Conservation (phyloP, 2,113 vertebrate genomes). For the Poeciliopsis turrubarensis region DNA sequence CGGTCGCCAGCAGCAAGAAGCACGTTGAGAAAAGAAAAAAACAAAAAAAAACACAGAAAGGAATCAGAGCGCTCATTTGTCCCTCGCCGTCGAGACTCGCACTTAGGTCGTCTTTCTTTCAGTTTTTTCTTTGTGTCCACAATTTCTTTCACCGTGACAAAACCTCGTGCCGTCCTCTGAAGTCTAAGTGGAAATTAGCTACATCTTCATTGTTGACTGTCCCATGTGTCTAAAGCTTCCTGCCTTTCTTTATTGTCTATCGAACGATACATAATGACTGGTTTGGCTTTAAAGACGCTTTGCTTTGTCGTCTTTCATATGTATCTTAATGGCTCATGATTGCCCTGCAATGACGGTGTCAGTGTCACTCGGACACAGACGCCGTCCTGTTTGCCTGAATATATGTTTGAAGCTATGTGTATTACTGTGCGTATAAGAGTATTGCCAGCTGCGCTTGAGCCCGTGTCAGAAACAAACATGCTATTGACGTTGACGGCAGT, state of each 20-base stretch:
- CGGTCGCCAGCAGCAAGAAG: background rate
- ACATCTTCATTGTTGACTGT: slow-evolving; percentile 31
- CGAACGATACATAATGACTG: slow-evolving; percentile 69
- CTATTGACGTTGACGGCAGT: slow-evolving; percentile 18
- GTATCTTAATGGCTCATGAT: slow-evolving; percentile 70
- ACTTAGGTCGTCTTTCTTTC: slow-evolving; percentile 22
- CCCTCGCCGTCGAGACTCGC: slow-evolving; percentile 39
- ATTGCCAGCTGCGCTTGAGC: background rate
- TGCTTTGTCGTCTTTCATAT: slow-evolving; percentile 66
- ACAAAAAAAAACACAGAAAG: slow-evolving; percentile 4
- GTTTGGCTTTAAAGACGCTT: slow-evolving; percentile 64
- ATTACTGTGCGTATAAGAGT: background rate
- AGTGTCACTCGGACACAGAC: slow-evolving; percentile 24
- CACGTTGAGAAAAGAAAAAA: slow-evolving; percentile 3
- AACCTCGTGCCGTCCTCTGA: slow-evolving; percentile 35
- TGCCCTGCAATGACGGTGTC: slow-evolving; percentile 66
- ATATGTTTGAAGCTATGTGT: slow-evolving; percentile 5
- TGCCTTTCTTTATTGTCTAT: slow-evolving; percentile 51
- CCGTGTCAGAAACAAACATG: slow-evolving; percentile 7
- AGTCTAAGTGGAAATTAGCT: slow-evolving; percentile 50
- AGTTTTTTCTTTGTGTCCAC: background rate
- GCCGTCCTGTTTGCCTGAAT: slow-evolving; percentile 7
- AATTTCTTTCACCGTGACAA: slow-evolving; percentile 30
- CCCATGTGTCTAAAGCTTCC: slow-evolving; percentile 32
- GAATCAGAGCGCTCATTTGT: slow-evolving; percentile 42